Percentiles rank a stretch among this genome's conserved stretches.
phyloP scores from a whole-genome alignment of 2,113 vertebrate genomes.

The Labeo catla region DNA sequence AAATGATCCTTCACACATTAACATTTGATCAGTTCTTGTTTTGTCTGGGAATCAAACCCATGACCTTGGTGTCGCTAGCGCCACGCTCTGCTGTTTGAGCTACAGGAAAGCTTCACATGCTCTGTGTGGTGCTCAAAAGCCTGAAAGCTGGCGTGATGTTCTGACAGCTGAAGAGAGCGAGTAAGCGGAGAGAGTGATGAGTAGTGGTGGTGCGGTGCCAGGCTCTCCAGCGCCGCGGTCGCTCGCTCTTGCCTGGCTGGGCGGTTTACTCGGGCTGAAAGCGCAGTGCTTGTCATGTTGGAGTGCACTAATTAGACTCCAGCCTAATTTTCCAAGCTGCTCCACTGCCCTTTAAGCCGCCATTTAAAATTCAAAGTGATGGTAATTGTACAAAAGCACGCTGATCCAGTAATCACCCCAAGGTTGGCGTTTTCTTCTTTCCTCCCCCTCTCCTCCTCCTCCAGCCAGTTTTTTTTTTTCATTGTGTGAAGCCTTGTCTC shows the following conservation, averaged over 20 bases:
- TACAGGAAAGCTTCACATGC: no score
- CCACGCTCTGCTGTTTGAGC: no score
- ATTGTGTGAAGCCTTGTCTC: constrained; percentile 75
- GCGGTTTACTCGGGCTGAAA: constrained; percentile 93
- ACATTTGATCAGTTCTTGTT: background rate
- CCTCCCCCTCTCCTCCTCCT: constrained; percentile 69
- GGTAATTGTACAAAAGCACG: constrained; percentile 90
- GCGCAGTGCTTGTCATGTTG: constrained; percentile 88
- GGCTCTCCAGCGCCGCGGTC: constrained; percentile 77
- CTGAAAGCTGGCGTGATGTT: background rate
- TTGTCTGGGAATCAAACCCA: no score
- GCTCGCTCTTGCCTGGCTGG: constrained; percentile 90
- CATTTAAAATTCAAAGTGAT: constrained; percentile 98
- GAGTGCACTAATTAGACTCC: constrained; percentile 94
- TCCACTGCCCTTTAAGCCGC: constrained; percentile 95
- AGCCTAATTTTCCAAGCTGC: constrained; percentile 95
- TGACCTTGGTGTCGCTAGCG: no score
- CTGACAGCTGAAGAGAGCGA: constrained; percentile 31
- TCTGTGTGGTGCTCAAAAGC: background rate
- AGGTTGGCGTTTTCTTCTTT: constrained; percentile 69
- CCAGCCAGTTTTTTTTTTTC: constrained; percentile 73
- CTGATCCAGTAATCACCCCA: constrained; percentile 90
- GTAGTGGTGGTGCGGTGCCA: constrained; percentile 66
- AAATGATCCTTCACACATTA: background rate
- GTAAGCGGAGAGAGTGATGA: constrained; percentile 57